Percentiles rank a stretch among this genome's conserved stretches.
phyloP scores from a whole-genome alignment of 1,140 invertebrate genomes.

The Belonocnema kinseyi region DNA sequence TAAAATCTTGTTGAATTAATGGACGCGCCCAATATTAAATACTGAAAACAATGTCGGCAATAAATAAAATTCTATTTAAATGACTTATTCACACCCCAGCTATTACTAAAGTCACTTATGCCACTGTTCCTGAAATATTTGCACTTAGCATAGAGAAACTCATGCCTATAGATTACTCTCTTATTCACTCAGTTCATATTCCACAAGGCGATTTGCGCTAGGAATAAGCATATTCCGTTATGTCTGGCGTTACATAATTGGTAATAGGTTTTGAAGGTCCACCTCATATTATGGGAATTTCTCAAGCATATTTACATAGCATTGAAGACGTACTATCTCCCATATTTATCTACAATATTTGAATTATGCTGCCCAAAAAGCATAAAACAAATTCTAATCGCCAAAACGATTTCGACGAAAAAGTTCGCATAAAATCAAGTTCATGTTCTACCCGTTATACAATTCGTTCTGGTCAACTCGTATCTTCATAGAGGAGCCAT shows the following conservation, averaged over 20 bases:
- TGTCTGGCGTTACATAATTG: constrained; percentile 47
- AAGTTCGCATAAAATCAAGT: not conserved
- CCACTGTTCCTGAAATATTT: constrained; percentile 26
- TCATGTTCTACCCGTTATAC: not conserved
- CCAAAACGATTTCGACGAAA: too few species aligned
- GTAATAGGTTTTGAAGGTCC: constrained; percentile 39
- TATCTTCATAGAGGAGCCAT: not conserved
- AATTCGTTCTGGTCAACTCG: not conserved
- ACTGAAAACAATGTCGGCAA: not conserved
- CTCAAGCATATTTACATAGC: constrained; percentile 18
- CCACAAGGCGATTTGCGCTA: constrained; percentile 46
- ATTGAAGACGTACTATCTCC: not conserved
- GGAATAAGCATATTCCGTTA: constrained; percentile 46
- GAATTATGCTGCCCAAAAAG: not conserved
- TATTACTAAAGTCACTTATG: constrained; percentile 29
- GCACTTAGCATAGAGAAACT: constrained; percentile 19
- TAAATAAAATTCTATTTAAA: not conserved
- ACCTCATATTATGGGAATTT: constrained; percentile 11
- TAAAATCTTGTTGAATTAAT: too few species aligned
- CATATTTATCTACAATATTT: constrained; percentile 4
- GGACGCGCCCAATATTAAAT: too few species aligned
- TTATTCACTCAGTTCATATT: constrained; percentile 28
- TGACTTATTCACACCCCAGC: not conserved
- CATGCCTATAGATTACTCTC: not conserved
- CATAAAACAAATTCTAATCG: not conserved